Percentiles rank a stretch among this genome's conserved stretches.
Conservation (phyloP, 2,113 vertebrate genomes). For the Carassius auratus region DNA sequence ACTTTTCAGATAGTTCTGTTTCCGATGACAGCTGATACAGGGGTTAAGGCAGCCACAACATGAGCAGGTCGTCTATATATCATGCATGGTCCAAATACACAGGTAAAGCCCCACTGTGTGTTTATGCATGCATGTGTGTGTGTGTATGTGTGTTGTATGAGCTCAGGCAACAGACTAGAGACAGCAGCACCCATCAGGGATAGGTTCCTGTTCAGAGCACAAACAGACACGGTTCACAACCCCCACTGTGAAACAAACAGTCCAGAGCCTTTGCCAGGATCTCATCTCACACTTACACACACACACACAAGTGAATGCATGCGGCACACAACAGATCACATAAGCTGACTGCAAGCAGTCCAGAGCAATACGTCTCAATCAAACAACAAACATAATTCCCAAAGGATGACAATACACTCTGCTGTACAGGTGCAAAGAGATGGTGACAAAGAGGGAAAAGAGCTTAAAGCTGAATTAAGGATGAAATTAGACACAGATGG, state of each 20-base stretch:
- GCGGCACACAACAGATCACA: conserved; percentile 40
- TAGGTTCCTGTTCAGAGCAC: conserved; percentile 62
- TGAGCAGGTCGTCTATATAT: conserved; percentile 8
- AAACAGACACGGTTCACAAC: conserved; percentile 63
- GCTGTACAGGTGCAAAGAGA: background rate
- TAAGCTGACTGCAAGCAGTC: conserved; percentile 33
- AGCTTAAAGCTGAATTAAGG: conserved; percentile 28
- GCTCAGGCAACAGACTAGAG: conserved; percentile 55
- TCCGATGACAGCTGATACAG: conserved; percentile 17
- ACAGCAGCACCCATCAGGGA: conserved; percentile 56
- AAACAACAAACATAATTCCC: conserved; percentile 57
- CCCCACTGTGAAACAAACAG: conserved; percentile 62
- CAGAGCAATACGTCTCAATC: conserved; percentile 41
- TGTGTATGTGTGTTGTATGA: conserved; percentile 37
- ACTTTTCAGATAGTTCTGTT: background rate
- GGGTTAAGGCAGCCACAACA: conserved; percentile 17
- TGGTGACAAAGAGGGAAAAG: background rate
- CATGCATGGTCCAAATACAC: background rate
- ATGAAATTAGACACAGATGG: conserved; percentile 31
- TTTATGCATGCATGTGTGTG: conserved; percentile 34
- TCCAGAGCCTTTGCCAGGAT: conserved; percentile 55
- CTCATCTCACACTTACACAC: conserved; percentile 47
- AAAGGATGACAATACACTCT: conserved; percentile 39
- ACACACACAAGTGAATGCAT: conserved; percentile 41
- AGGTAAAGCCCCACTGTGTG: conserved; percentile 37